Evolutionary conservation across 2,113 vertebrate genomes (phyloP), one percentile per base, ranked within the genome.

Genomic region (Sceloporus tristichus): DNA sequence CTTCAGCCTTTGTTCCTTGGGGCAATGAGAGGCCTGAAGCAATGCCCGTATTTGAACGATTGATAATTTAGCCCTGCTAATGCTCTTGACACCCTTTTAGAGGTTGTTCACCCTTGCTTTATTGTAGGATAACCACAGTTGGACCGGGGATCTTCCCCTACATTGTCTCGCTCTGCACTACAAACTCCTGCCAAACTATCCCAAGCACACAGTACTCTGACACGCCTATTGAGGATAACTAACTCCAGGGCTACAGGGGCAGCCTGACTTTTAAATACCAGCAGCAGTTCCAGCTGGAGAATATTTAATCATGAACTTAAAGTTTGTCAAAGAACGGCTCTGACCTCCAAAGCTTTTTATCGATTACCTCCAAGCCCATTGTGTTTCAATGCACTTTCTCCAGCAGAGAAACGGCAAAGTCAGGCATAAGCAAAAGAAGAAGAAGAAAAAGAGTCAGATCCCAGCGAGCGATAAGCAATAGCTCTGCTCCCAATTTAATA

Each of bases 301-400:
- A 94, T 95, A 93, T 94, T 95, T 95, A 94, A 95, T 94, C 85
- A 65, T 5, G 10, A 94, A 82, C 87, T 79, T 87, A 88, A 93
- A 93, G 90, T 94, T 93, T 94, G 95, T 94, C 93, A 93, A 94
- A 93, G 90, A 87, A 92, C 85, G 91, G 90, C 92, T 89, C 84
- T 95, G 94, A 96, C 94, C 93, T 96, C 94, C 89, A 95, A 90
- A 94, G 93, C 92, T 84, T 78, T 88, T 92, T 89, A 95, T 95
- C 92, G 95, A 96, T 95, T 94, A 89, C 75, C 92, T 92, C 86
- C 53, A 73, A 93, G 92, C 85, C 93, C 94, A 95, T 94, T 95
- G 94, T 92, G 88, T 92, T 94, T 93, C 94, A 92, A 91, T 94
- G 91, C 91, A 27, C 84, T 95, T 91, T 80, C 88, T 93, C 86